Percentiles rank a stretch among this genome's conserved stretches.
These are phyloP conservation scores for Actinemys pallida DNA, from an alignment of 2,113 vertebrate genomes.

Conservation along the genomic window DNA sequence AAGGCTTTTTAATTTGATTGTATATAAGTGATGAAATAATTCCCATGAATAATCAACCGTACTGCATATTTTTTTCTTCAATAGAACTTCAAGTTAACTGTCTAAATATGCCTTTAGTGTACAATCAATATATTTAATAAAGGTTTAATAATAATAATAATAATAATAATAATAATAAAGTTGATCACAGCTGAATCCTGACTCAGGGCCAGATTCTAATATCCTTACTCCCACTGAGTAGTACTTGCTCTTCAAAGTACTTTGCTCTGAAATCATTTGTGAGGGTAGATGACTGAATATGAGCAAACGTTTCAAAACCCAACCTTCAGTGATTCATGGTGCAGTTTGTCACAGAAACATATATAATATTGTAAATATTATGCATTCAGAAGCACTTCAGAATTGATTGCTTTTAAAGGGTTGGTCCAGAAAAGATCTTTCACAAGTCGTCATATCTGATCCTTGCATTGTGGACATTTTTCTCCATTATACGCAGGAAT, in stretches of 20 bases:
- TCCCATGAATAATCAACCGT: not conserved
- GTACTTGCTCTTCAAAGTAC: not conserved
- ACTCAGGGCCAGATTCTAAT: not conserved
- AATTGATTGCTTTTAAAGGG: not conserved
- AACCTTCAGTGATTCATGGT: not conserved
- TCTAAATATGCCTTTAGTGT: not conserved
- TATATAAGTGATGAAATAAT: not conserved
- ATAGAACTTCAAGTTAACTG: not conserved
- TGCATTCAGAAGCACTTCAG: not conserved
- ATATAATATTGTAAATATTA: not conserved
- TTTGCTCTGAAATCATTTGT: not conserved
- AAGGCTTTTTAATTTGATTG: slow-evolving; percentile 23
- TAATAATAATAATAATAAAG: not conserved
- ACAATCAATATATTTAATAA: not conserved
- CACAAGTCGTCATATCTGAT: not conserved
- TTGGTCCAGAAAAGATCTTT: not conserved
- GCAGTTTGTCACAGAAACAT: not conserved
- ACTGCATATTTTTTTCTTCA: not conserved
- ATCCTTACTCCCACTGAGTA: not conserved
- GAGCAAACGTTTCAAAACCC: too few relatives aligned
- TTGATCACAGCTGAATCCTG: not conserved
- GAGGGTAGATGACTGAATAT: too few relatives aligned
- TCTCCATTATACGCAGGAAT: too few relatives aligned
- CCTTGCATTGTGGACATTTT: not conserved
- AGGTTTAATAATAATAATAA: slow-evolving; percentile 6